A percentile compares a stretch with the other conserved stretches of the same genome.
Conservation (phyloP, 2,113 vertebrate species). For the Barnardius zonarius region DNA sequence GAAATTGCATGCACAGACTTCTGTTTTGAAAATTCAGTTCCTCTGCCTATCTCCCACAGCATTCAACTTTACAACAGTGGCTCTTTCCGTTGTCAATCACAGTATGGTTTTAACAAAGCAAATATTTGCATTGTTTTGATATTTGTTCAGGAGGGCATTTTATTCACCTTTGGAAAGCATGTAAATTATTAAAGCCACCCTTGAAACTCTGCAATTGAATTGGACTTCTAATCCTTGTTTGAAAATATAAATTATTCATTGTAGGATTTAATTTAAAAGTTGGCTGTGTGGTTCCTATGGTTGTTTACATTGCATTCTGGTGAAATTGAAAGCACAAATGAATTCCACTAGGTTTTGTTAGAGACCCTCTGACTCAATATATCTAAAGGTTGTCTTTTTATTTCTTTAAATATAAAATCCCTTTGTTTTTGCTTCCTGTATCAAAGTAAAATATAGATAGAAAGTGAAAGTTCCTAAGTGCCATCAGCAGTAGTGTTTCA, state of each 20-base stretch:
- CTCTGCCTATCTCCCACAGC: background rate
- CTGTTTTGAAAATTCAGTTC: background rate
- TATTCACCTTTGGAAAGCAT: conserved; percentile 47
- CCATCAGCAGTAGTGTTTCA: background rate
- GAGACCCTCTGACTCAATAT: background rate
- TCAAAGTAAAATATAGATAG: conserved; percentile 3
- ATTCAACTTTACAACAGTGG: background rate
- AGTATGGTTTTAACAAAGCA: background rate
- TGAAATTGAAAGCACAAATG: conserved; percentile 39
- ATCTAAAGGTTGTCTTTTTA: conserved; percentile 9
- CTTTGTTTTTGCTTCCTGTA: background rate
- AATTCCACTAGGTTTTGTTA: conserved; percentile 34
- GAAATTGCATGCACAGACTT: background rate
- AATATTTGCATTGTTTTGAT: conserved; percentile 51
- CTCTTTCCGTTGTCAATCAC: background rate
- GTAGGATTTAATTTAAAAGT: conserved; percentile 64
- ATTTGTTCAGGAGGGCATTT: conserved; percentile 50
- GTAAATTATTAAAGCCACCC: conserved; percentile 62
- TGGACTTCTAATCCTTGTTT: conserved; percentile 53
- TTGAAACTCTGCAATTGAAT: conserved; percentile 48
- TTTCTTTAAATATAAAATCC: background rate
- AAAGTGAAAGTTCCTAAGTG: background rate
- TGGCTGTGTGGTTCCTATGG: conserved; percentile 15
- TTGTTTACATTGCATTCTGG: conserved; percentile 35
- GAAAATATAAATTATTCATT: conserved; percentile 73